Evolutionary conservation across 1,140 invertebrate species (phyloP).

Genomic region (Drosophila paulistorum): DNA sequence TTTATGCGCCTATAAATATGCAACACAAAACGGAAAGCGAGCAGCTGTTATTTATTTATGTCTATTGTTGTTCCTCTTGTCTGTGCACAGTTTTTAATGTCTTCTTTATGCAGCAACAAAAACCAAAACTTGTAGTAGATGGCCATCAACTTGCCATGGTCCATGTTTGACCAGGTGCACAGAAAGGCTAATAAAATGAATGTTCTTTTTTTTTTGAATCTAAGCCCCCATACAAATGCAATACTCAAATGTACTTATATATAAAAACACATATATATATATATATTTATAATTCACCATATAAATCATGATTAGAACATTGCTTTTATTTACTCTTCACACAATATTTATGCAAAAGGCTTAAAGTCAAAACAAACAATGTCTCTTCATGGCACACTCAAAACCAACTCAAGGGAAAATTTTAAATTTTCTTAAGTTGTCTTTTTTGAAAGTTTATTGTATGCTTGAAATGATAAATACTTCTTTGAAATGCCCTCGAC

Average conservation of each 20-base stretch:
- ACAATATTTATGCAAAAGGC: constrained; percentile 10
- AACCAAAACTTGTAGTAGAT: constrained; percentile 4
- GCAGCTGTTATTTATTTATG: constrained; percentile 76
- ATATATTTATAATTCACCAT: not conserved
- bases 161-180: constrained; percentile 29
- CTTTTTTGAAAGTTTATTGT: too few relatives aligned
- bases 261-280: not conserved
- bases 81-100: constrained; percentile 54
- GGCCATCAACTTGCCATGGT: constrained; percentile 15
- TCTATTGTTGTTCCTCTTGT: constrained; percentile 32
- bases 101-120: constrained; percentile 52
- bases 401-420: too few relatives aligned
- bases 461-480: too few relatives aligned
- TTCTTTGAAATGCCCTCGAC: too few relatives aligned
- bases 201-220: not conserved
- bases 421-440: too few relatives aligned
- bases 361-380: not conserved
- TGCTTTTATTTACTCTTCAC: not conserved
- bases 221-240: constrained; percentile 7
- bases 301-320: constrained; percentile 17
- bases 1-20: constrained; percentile 81
- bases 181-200: constrained; percentile 12
- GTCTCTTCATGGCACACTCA: too few relatives aligned
- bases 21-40: constrained; percentile 67
- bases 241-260: constrained; percentile 30